These are phyloP conservation scores for Blennius ocellaris DNA, from an alignment of 2,113 vertebrate species.

Conservation along the genomic window DNA sequence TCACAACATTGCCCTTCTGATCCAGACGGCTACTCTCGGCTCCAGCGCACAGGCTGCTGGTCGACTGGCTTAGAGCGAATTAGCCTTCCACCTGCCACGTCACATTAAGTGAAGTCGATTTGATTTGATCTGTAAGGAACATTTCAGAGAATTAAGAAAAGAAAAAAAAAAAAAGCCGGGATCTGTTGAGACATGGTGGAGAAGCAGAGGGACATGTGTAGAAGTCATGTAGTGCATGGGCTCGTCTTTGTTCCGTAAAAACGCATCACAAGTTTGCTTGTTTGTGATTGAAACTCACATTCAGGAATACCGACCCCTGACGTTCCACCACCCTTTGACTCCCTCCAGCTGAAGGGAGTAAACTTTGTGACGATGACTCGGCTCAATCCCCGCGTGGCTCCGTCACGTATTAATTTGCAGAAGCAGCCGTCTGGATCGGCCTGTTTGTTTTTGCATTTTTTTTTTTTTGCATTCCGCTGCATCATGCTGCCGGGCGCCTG, in stretches of 20 bases:
- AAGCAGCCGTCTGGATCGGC: background rate
- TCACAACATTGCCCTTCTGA: background rate
- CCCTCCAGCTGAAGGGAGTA: background rate
- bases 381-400: background rate
- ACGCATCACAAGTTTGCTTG: background rate
- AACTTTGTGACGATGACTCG: constrained; percentile 6
- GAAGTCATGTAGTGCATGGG: background rate
- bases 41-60: background rate
- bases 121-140: constrained; percentile 16
- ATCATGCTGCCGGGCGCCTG: background rate
- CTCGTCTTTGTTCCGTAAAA: background rate
- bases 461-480: background rate
- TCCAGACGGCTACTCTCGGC: too few relatives aligned
- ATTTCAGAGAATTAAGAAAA: background rate
- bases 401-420: background rate
- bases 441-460: too few relatives aligned
- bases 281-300: too few relatives aligned
- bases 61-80: constrained; percentile 3
- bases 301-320: background rate
- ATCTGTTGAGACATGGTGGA: background rate
- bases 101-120: background rate
- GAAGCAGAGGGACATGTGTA: background rate
- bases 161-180: background rate
- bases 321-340: background rate
- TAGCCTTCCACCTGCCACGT: background rate